These are phyloP conservation scores for Yasuhikotakia modesta DNA, from an alignment of 2,797 vertebrate genomes.

Conservation along the genomic window DNA sequence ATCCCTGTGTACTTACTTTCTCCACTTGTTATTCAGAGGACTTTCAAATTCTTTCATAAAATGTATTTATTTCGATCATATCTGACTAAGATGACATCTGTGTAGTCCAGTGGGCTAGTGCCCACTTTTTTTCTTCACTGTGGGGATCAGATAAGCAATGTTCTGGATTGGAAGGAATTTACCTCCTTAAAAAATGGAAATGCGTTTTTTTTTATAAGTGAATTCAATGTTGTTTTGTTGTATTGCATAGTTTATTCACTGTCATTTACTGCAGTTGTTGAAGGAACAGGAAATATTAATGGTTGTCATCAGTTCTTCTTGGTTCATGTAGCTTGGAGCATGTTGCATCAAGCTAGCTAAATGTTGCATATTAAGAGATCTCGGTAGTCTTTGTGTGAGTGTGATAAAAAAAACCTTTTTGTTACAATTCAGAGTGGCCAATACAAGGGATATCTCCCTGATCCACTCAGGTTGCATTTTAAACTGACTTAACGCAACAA, in stretches of 20 bases:
- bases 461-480: conserved; percentile 44
- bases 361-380: conserved; percentile 44
- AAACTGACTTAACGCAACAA: conserved; percentile 41
- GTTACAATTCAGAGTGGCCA: conserved; percentile 33
- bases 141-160: conserved; percentile 23
- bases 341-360: background rate
- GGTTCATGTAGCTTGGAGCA: conserved; percentile 12
- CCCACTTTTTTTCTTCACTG: conserved; percentile 19
- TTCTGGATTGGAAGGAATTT: conserved; percentile 36
- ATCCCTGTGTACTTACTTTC: conserved; percentile 8
- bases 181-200: conserved; percentile 24
- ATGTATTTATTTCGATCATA: conserved; percentile 58
- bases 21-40: conserved; percentile 14
- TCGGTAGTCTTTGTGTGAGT: conserved; percentile 46
- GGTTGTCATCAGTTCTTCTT: conserved; percentile 31
- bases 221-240: conserved; percentile 37
- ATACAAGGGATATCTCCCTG: conserved; percentile 25
- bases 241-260: conserved; percentile 42
- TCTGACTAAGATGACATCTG: conserved; percentile 41
- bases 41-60: conserved; percentile 18
- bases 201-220: conserved; percentile 35
- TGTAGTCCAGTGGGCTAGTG: conserved; percentile 37
- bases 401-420: conserved; percentile 50
- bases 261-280: conserved; percentile 46
- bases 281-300: conserved; percentile 12